Evolutionary conservation across 1,140 invertebrate genomes (phyloP), one percentile per base, ranked within the genome.

Genomic region (Danaus plexippus): DNA sequence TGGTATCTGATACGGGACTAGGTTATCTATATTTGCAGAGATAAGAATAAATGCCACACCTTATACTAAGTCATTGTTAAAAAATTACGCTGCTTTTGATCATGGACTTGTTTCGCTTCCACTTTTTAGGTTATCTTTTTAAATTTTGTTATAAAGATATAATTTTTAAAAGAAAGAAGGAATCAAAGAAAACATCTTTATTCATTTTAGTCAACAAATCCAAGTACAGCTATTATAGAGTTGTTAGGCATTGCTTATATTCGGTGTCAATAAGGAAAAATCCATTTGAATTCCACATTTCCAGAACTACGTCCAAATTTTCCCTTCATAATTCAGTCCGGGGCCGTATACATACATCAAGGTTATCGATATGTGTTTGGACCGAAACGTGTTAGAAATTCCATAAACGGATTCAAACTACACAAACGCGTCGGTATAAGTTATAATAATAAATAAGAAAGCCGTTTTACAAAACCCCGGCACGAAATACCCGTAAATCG

Each of bases 401-500:
- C 77, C 78, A 83, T 86, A 85, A 81, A 81, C 73, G 77, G 73
- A 81, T 80, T 78, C 76, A 77, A 81, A 77, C 75, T 81, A 75
- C 72, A 79, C 69, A 56, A 71, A 67, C 77, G 69, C 66, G 72
- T 73, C 64, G 67, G 67, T 73, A 73, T 79, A 83, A 80, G 76
- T 77, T 82, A 77, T 82, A 82, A 82, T 83, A 77, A 84, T 86
- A 86, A 86, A 86, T 86, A 84, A 84, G 61, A 74, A 81, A 82
- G 83, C 71, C 72, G 72, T 81, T 84, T 81, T 84, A 84, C 71
- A 81, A 82, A 78, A 82, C 72, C 73, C 75, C 84, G 78, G 77
- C 79, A 81, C 72, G 70, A 69, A 69, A 63, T 63, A 66, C 11
- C 61, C 59, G 66, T 82, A 82, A 82, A 82, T 81, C 73, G 69